phyloP scores from a whole-genome alignment of 35 echinoderm and acorn worm species.

The Chiridota heheva region DNA sequence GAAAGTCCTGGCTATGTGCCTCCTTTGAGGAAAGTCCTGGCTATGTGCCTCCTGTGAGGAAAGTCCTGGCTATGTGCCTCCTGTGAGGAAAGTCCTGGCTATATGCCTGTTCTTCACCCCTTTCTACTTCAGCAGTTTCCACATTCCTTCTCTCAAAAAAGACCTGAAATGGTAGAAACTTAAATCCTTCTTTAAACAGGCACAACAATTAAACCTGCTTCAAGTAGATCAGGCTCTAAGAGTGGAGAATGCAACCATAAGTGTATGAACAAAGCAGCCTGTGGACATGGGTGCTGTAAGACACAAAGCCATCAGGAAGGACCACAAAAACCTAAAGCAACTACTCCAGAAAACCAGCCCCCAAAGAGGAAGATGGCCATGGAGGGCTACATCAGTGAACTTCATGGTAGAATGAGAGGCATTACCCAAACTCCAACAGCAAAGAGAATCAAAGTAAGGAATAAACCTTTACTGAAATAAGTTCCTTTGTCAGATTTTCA shows the following conservation, averaged over 20 bases:
- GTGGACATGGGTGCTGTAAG: constrained; percentile 76
- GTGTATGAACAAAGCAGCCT: constrained; percentile 64
- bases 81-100: neutral
- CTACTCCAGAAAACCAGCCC: neutral
- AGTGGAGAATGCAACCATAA: constrained; percentile 67
- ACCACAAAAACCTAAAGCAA: neutral
- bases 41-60: too few species aligned
- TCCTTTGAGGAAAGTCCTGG: too few species aligned
- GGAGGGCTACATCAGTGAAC: constrained; percentile 38
- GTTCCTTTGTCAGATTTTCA: too few species aligned
- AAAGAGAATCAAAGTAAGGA: constrained; percentile 55
- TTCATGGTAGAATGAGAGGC: constrained; percentile 38
- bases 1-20: too few species aligned
- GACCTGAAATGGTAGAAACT: too few species aligned
- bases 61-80: too few species aligned
- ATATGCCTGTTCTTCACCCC: neutral
- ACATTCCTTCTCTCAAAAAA: neutral
- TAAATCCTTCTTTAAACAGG: neutral
- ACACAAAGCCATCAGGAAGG: constrained; percentile 42
- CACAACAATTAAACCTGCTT: neutral
- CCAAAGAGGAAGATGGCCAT: neutral
- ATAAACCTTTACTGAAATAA: too few species aligned
- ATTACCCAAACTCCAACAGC: constrained; percentile 33
- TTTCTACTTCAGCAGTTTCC: neutral
- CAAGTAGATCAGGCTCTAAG: neutral